These are phyloP conservation scores for Bombus confusus DNA, from an alignment of 1,140 invertebrate genomes.

Conservation along the genomic window DNA sequence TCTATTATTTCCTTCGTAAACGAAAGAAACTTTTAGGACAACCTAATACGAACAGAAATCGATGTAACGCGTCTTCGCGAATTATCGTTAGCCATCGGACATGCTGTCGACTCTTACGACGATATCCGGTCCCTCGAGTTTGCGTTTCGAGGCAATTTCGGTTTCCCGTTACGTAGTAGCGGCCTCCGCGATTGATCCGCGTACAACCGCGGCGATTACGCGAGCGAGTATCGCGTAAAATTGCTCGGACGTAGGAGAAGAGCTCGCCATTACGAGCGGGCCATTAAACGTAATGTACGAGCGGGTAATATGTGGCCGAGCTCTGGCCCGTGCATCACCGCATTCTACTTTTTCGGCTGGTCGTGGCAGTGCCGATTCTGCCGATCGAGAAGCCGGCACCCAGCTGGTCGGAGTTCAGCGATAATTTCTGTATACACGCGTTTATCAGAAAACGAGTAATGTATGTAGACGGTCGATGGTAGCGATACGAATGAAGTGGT, in stretches of 20 bases:
- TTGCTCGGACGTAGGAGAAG: conserved; percentile 51
- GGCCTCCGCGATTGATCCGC: conserved; percentile 18
- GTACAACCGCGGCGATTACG: conserved; percentile 42
- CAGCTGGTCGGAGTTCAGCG: background rate
- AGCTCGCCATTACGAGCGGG: conserved; percentile 45
- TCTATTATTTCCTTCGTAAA: no score
- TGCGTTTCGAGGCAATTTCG: conserved; percentile 29
- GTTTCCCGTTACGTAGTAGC: background rate
- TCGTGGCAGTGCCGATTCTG: conserved; percentile 14
- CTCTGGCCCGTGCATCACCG: conserved; percentile 17
- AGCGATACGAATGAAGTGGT: conserved; percentile 38
- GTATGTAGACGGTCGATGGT: conserved; percentile 14
- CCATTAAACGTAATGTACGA: conserved; percentile 67
- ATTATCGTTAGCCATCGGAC: background rate
- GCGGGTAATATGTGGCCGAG: conserved; percentile 48
- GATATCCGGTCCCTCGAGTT: background rate
- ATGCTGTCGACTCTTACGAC: background rate
- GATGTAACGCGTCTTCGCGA: background rate
- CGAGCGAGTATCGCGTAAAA: conserved; percentile 58
- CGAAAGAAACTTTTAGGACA: no score
- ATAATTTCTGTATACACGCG: conserved; percentile 22
- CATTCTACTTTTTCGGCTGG: conserved; percentile 36
- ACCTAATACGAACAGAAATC: no score
- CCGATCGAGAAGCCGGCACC: background rate
- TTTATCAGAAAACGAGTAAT: background rate